Evolutionary conservation across 2,888 invertebrate genomes (phyloP), one percentile per base, ranked within the genome.

Genomic region (Heteromyza rotundicornis): DNA sequence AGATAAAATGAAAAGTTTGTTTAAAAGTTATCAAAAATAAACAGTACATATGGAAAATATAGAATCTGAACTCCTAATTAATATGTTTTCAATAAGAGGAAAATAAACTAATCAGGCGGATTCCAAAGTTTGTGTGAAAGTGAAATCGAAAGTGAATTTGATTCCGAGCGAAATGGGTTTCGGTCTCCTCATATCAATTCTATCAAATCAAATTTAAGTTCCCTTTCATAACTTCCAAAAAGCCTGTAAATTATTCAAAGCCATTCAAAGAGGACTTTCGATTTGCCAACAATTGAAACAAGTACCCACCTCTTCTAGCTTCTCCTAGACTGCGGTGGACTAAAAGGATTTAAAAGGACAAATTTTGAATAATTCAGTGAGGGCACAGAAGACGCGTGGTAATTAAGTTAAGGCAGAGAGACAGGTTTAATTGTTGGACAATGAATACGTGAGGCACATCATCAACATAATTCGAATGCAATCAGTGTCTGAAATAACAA

Each of bases 401-500:
- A 47, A 47, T 47, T 47, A 47, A 47, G 47, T 47, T 47, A 19
- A 19, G 17, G 3, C 19, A 47, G 3, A 20, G 47, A 3, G 20
- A 19, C 47, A 20, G 5, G 20, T 47, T 14, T 2, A 47, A 47
- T 47, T 47, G 47, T 27, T 5, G 27, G 27, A 27, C n/a, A 10
- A n/a, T 17, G 47, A 20, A 19, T 5, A 20, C 47, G 47, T 40
- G 14, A 40, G 8, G 40, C 40, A 47, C 17, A 47, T 3, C 19
- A 19, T 14, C 22, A 32, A 32, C 62, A 57, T 62, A 57, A 57
- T 57, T 62, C 20, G 19, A 40, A 36, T 32, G 23, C 62, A 62
- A 57, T 62, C 62, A 62, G 57, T 49, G 62, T 27, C 57, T 44
- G 57, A n/a, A 47, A 62, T 57, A 54, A 53, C 61, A 62, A 57